Conservation (phyloP, 2,888 invertebrate species). For the Diarsia mendica region DNA sequence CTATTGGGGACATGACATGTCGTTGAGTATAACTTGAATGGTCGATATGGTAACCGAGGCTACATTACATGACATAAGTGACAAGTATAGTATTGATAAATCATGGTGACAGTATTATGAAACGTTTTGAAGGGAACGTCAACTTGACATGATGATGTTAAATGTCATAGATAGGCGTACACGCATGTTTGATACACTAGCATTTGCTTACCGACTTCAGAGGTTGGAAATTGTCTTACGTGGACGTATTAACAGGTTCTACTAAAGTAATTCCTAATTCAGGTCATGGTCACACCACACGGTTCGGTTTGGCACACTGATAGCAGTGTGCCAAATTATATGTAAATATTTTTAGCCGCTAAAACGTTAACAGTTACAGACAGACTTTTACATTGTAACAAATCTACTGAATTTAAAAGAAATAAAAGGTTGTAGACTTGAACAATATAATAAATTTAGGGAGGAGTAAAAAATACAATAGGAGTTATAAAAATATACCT, state of each 20-base stretch:
- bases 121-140: conserved; percentile 47
- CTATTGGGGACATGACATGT: conserved; percentile 73
- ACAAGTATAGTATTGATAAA: conserved; percentile 61
- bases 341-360: not conserved
- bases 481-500: too few species aligned
- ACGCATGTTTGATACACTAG: not conserved
- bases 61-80: conserved; percentile 61
- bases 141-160: conserved; percentile 33
- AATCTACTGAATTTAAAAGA: too few species aligned
- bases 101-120: conserved; percentile 60
- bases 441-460: too few species aligned
- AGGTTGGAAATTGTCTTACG: not conserved
- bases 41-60: conserved; percentile 66
- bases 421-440: too few species aligned
- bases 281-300: not conserved
- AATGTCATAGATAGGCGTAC: conserved; percentile 7
- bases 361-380: not conserved
- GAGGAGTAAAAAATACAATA: too few species aligned
- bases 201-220: not conserved
- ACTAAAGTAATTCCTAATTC: not conserved
- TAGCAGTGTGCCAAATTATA: not conserved
- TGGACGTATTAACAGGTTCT: not conserved
- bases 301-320: too few species aligned
- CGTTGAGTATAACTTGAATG: conserved; percentile 61
- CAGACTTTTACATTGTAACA: not conserved